These are phyloP conservation scores for Corydoras maculifer DNA, from an alignment of 2,113 vertebrate genomes.

Conservation along the genomic window DNA sequence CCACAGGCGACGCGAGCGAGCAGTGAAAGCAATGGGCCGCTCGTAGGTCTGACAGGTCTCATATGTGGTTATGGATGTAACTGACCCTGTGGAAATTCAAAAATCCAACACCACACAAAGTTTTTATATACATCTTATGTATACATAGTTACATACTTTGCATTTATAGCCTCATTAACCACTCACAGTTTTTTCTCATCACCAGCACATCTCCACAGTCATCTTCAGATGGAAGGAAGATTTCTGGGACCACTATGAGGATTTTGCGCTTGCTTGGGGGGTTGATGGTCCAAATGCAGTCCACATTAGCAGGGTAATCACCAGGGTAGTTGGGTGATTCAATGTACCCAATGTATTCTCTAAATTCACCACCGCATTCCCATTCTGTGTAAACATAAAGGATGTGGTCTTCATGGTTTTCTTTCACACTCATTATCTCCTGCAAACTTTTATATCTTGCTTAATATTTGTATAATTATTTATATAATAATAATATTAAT, in stretches of 20 bases:
- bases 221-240: slow-evolving; percentile 95
- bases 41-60: slow-evolving; percentile 98
- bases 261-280: slow-evolving; percentile 96
- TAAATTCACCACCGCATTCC: slow-evolving; percentile 91
- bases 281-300: slow-evolving; percentile 98
- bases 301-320: slow-evolving; percentile 89
- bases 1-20: slow-evolving; percentile 92
- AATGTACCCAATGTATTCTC: slow-evolving; percentile 93
- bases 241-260: slow-evolving; percentile 94
- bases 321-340: slow-evolving; percentile 98
- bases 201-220: slow-evolving; percentile 95
- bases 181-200: slow-evolving; percentile 98
- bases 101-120: background rate
- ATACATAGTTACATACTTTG: too few relatives aligned
- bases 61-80: slow-evolving; percentile 93
- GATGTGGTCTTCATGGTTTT: background rate
- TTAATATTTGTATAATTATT: too few relatives aligned
- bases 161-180: too few relatives aligned
- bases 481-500: background rate
- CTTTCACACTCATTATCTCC: background rate
- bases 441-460: background rate
- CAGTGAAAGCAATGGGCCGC: slow-evolving; percentile 93
- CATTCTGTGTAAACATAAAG: slow-evolving; percentile 68
- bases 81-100: slow-evolving; percentile 71
- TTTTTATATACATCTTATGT: too few relatives aligned